Conservation (phyloP, 2,113 vertebrate genomes). For the Nicator chloris region DNA sequence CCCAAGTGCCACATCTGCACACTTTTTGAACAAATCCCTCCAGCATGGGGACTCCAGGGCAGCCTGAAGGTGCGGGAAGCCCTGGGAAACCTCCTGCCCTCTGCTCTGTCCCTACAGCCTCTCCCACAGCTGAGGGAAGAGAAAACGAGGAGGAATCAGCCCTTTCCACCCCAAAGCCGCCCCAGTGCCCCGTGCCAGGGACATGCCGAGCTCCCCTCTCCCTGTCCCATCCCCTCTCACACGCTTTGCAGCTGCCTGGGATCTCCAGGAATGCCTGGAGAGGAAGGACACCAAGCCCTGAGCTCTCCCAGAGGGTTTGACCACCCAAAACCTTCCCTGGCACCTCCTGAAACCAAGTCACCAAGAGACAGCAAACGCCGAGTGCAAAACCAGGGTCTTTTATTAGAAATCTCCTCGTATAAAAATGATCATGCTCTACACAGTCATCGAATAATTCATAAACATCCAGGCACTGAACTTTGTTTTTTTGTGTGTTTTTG, state of each 20-base stretch:
- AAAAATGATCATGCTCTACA: conserved; percentile 98
- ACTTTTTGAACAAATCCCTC: neutral
- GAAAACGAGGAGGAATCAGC: neutral
- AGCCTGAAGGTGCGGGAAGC: rapidly evolving
- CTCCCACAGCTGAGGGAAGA: neutral
- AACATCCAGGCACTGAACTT: conserved; percentile 98
- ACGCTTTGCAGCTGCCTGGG: rapidly evolving
- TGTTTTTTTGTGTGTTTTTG: conserved; percentile 45
- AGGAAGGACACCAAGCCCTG: neutral
- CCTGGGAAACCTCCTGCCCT: neutral
- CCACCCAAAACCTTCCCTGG: neutral
- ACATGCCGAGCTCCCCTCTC: neutral
- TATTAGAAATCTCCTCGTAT: conserved; percentile 98
- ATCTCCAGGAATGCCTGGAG: neutral
- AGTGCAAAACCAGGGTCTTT: conserved; percentile 93
- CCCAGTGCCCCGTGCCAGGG: neutral
- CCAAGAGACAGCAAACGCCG: conserved; percentile 42
- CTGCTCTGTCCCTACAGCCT: neutral
- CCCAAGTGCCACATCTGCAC: neutral
- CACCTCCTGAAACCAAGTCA: neutral
- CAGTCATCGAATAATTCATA: conserved; percentile 85
- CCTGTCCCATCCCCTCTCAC: neutral
- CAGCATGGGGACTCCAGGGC: neutral
- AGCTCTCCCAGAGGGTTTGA: neutral
- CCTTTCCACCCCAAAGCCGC: neutral